Evolutionary conservation across 1,140 invertebrate species (phyloP), one percentile per base, ranked within the genome.

Genomic region (Pectinophora gossypiella): DNA sequence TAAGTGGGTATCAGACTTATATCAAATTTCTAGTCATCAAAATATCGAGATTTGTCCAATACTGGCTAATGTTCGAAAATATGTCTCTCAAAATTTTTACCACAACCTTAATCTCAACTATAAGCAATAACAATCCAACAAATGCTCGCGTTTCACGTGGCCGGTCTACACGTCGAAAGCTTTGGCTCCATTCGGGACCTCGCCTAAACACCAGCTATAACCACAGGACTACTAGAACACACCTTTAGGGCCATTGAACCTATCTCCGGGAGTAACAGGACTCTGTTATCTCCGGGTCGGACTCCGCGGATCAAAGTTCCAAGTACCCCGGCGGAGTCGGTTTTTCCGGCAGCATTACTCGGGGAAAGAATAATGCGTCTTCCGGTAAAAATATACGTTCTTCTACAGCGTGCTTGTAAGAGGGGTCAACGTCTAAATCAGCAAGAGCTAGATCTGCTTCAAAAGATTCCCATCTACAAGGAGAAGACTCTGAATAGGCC

Each of bases 301-400:
- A 87, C 64, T 85, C 79, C 66, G 81, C 69, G 52, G 72, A 85
- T 87, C 84, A 87, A 73, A 87, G 82, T 64, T 87, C 84, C 46
- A 85, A 56, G 59, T 85, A 84, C 1, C 80, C 74, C 1, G 84
- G 84, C 10, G 84, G 84, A 4, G 82, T 85, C 10, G 84, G 81
- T 43, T 76, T 51, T 48, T 85, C 84, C 27, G 81, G 82, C 1
- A 85, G 45, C 19, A 68, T 61, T 20, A 83, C 71, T 27, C 72
- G 73, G 44, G 64, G 83, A n/a, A n/a, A n/a, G 49, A 78, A 63
- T 49, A 75, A 71, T 40, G 60, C 73, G 58, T 71, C 84, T 20
- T 89, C 89, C 2, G 88, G 87, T 56, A 90, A 64, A 53, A 90
- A 91, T 47, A 91, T 89, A 48, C 87, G 85, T 62, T 91, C 90